Percentiles rank a stretch among this genome's conserved stretches.
These are phyloP conservation scores for Ophraella communa DNA, from an alignment of 2,888 invertebrate genomes.

Conservation along the genomic window DNA sequence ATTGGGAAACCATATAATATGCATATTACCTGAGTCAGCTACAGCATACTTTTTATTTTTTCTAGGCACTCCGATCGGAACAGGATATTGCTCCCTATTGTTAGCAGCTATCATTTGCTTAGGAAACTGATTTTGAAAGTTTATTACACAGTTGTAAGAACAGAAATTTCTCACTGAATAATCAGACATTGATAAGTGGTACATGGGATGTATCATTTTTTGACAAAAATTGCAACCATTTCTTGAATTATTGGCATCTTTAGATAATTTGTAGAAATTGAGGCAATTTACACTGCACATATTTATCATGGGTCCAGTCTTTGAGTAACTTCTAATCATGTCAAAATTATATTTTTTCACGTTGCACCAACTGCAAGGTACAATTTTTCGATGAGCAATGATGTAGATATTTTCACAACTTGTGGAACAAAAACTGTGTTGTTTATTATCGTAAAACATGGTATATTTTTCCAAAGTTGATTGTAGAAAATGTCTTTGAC, in stretches of 20 bases:
- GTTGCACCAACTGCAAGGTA: slow-evolving; percentile 93
- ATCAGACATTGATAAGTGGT: slow-evolving; percentile 86
- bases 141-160: slow-evolving; percentile 82
- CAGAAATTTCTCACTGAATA: slow-evolving; percentile 84
- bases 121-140: slow-evolving; percentile 73
- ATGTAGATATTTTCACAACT: slow-evolving; percentile 92
- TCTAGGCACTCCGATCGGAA: slow-evolving; percentile 62
- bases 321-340: slow-evolving; percentile 74
- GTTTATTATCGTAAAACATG: slow-evolving; percentile 72
- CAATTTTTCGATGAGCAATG: slow-evolving; percentile 84
- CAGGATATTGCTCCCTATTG: slow-evolving; percentile 46
- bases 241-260: slow-evolving; percentile 77
- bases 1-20: no score
- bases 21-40: slow-evolving; percentile 32
- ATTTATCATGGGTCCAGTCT: slow-evolving; percentile 69
- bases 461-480: slow-evolving; percentile 72
- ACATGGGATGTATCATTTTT: slow-evolving; percentile 69
- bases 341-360: slow-evolving; percentile 97
- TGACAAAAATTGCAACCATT: slow-evolving; percentile 74
- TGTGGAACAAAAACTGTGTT: slow-evolving; percentile 85
- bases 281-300: slow-evolving; percentile 92
- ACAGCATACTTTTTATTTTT: slow-evolving; percentile 48
- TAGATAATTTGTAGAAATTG: slow-evolving; percentile 79
- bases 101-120: slow-evolving; percentile 63
- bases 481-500: slow-evolving; percentile 82